Evolutionary conservation across 2,797 vertebrate species (phyloP).

Genomic region (Lepidocolaptes lacrymiger): DNA sequence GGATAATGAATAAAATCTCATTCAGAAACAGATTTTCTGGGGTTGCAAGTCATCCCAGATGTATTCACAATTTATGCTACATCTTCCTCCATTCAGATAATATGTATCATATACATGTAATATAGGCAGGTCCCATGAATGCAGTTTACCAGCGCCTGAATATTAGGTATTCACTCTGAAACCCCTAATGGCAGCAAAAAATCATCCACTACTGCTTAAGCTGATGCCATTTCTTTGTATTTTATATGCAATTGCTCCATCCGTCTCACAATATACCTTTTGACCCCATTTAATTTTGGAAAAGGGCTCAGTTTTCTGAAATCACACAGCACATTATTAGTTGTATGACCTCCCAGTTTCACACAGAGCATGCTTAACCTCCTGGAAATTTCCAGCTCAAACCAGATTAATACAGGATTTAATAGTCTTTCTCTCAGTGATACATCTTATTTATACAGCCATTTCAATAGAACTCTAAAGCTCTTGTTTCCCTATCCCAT

Average conservation of each 20-base stretch:
- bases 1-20: not conserved
- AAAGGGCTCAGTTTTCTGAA: constrained; percentile 11
- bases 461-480: not conserved
- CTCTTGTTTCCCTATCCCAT: not conserved
- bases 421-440: not conserved
- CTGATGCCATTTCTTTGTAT: not conserved
- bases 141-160: not conserved
- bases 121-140: not conserved
- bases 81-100: not conserved
- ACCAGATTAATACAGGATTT: not conserved
- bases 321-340: not conserved
- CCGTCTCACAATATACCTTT: constrained; percentile 8
- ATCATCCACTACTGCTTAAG: not conserved
- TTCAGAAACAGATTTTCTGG: not conserved
- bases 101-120: not conserved
- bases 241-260: constrained; percentile 26
- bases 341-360: not conserved
- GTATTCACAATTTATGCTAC: not conserved
- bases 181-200: not conserved
- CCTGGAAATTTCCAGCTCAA: constrained; percentile 29
- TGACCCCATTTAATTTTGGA: constrained; percentile 4
- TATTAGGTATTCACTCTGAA: not conserved
- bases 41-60: not conserved
- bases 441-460: not conserved
- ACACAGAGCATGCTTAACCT: not conserved